Percentiles rank a stretch among this genome's conserved stretches.
phyloP scores from a whole-genome alignment of 2,797 vertebrate species.

The Coregonus sp. region DNA sequence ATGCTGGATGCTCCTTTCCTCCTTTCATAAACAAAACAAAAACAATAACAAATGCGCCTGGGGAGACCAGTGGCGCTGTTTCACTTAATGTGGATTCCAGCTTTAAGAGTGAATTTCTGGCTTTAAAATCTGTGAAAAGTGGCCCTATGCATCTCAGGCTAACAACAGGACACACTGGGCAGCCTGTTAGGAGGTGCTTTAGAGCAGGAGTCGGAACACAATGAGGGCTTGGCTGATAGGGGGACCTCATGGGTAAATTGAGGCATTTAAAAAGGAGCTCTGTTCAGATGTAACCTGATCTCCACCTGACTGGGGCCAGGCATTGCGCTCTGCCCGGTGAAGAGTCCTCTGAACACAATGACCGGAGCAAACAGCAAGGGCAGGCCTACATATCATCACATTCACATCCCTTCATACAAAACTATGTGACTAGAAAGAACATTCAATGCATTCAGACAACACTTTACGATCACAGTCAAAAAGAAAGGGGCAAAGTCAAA shows the following conservation, averaged over 20 bases:
- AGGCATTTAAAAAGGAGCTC: constrained; percentile 81
- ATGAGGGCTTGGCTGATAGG: constrained; percentile 71
- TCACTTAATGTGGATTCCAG: background rate
- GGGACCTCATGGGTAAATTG: constrained; percentile 74
- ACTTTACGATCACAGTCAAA: constrained; percentile 3
- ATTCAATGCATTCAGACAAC: background rate
- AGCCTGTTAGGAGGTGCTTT: constrained; percentile 37
- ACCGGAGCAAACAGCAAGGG: constrained; percentile 36
- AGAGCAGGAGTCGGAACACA: constrained; percentile 70
- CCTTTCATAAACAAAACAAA: background rate
- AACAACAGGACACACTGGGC: constrained; percentile 21
- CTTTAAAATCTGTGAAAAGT: constrained; percentile 42
- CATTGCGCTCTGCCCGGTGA: constrained; percentile 70
- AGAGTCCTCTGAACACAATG: constrained; percentile 63
- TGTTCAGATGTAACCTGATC: constrained; percentile 82
- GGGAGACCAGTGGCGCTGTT: background rate
- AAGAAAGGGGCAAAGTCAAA: background rate
- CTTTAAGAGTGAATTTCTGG: constrained; percentile 10
- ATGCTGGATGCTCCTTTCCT: background rate
- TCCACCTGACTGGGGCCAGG: constrained; percentile 70
- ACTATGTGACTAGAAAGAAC: background rate
- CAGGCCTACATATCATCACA: constrained; percentile 22
- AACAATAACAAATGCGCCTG: background rate
- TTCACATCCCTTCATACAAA: constrained; percentile 1
- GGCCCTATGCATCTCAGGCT: constrained; percentile 51